Evolutionary conservation across 1,140 invertebrate species (phyloP).

Genomic region (Rhizoglyphus robini): DNA sequence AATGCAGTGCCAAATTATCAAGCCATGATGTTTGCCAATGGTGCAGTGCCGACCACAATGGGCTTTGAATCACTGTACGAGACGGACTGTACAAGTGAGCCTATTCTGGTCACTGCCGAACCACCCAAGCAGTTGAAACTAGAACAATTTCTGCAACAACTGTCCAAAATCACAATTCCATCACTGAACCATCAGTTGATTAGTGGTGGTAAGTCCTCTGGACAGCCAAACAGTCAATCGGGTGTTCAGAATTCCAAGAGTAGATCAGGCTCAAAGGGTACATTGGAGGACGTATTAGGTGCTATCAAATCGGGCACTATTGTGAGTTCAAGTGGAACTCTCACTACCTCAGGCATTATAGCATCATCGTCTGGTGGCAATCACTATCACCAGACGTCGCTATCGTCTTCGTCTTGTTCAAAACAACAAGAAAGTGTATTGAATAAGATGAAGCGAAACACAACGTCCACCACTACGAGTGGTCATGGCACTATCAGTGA

Average conservation of each 20-base stretch:
- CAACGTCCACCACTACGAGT: slow-evolving; percentile 20
- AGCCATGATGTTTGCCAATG: too few relatives aligned
- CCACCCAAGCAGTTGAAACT: slow-evolving; percentile 24
- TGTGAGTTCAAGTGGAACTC: background rate
- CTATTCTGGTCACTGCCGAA: slow-evolving; percentile 14
- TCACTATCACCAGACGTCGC: background rate
- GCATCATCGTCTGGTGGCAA: background rate
- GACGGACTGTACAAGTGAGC: slow-evolving; percentile 9
- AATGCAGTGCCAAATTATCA: too few relatives aligned
- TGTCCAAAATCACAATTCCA: slow-evolving; percentile 9
- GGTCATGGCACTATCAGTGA: slow-evolving; percentile 21
- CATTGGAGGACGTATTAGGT: background rate
- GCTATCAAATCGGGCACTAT: background rate
- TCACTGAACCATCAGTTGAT: background rate
- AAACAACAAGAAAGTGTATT: background rate
- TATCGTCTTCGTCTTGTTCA: background rate
- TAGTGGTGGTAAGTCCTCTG: too few relatives aligned
- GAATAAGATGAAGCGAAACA: slow-evolving; percentile 14
- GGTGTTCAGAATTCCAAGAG: background rate
- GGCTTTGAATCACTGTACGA: too few relatives aligned
- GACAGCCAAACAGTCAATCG: background rate
- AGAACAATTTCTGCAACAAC: slow-evolving; percentile 23
- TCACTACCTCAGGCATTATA: background rate
- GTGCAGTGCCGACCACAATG: background rate
- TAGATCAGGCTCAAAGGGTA: too few relatives aligned